Evolutionary conservation across 2,888 invertebrate genomes (phyloP), one percentile per base, ranked within the genome.

Genomic region (Chelonus formosanus): DNA sequence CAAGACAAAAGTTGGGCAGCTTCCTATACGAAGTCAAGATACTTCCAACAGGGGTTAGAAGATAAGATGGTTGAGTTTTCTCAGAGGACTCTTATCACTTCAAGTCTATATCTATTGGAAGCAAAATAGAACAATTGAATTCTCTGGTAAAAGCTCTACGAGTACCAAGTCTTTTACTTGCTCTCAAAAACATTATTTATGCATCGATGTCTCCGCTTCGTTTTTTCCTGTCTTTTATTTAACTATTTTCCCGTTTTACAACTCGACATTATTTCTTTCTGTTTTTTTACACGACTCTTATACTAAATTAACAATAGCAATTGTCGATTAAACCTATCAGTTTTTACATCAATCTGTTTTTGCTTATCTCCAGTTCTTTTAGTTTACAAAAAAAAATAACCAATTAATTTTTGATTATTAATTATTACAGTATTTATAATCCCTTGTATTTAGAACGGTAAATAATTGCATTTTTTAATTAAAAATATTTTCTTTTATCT

Each of bases 111-210:
- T 66, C 70, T 63, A 70, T 70, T 70, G 69, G 57, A 68, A 70
- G 67, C 65, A 72, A 72, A 72, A 72, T 72, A 72, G 70, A 67
- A 70, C 72, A 72, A 70, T 72, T 67, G 70, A 69, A 72, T 72
- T 70, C 67, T 63, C 59, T 35, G 67, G 64, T 65, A 58, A 64
- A 58, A 64, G 58, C 58, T 44, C 20, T 6, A 47, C 6, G 44
- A 58, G 52, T 32, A 58, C 10, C 35, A 32, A 36, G 65, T 69
- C 69, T 70, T 72, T 70, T 68, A 69, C 68, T 70, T 59, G 68
- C 67, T 67, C 68, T 63, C 65, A 58, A 43, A 50, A 50, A 59
- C 63, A 66, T 70, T 70, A 72, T 72, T 72, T 72, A 71, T 63
- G 68, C 69, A 72, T 65, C 57, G 64, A 58, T 61, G 58, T 60